Evolutionary conservation across 2,797 vertebrate genomes (phyloP), one percentile per base, ranked within the genome.

Genomic region (Molossus molossus): DNA sequence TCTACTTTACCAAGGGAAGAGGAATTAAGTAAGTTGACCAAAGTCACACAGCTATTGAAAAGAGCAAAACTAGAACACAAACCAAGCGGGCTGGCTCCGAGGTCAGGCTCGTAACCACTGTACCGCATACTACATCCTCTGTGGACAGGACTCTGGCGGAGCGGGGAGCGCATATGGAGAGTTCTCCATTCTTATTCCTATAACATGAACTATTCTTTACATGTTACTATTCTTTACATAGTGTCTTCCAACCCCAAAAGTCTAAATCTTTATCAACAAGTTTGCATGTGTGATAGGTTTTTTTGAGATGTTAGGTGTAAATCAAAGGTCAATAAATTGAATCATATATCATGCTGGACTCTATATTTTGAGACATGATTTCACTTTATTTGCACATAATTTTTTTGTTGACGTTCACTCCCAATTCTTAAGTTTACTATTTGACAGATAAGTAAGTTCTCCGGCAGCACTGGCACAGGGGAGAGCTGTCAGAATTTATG

Each of bases 341-440:
- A 55, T 67, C 82, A 77, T 29, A 77, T 48, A 53, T 58, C 8
- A 55, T 73, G 21, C 64, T 72, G 27, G 25, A 81, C 48, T 53
- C 1, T n/a, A 21, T 29, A 67, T 85, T 48, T 92, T 94, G n/a
- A 79, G 37, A 87, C 45, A 91, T 84, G 3, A 69, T 57, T 82
- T 95, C 33, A 37, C 48, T 80, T 92, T 9, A 18, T 83, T 87
- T 95, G 72, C 11, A 72, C 2, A 83, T n/a, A 57, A 40, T 57
- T 13, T 90, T 92, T 94, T 94, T 93, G 20, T 91, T 94, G 62
- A 53, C 17, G 48, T 29, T 50, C 18, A 45, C 11, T 83, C 40
- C 15, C 72, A 89, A 92, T 90, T 83, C 77, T 75, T 69, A 90
- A 79, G 9, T 90, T 92, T 87, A 76, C 29, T 69, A 94, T 13